phyloP scores from a whole-genome alignment of 1,140 invertebrate genomes.

The Palaemon carinicauda region DNA sequence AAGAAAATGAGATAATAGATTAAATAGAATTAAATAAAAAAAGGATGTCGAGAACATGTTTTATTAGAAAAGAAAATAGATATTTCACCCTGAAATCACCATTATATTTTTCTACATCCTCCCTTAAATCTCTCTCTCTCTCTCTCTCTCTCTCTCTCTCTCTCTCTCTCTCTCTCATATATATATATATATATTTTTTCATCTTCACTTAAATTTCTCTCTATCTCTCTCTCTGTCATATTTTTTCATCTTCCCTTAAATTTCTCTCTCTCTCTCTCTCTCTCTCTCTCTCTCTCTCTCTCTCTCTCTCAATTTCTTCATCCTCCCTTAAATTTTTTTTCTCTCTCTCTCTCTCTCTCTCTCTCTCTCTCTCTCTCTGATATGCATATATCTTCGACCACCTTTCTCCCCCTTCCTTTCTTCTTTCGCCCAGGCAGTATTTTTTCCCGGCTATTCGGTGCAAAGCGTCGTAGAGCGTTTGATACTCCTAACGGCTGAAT shows the following conservation, averaged over 20 bases:
- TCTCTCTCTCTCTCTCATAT: neutral
- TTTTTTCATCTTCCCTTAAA: no score
- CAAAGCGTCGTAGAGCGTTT: neutral
- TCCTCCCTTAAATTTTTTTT: neutral
- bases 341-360: slow-evolving; percentile 19
- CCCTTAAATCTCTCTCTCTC: neutral
- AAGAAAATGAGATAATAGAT: no score
- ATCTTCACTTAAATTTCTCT: neutral
- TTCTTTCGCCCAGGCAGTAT: no score
- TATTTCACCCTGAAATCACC: neutral
- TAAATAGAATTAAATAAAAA: no score
- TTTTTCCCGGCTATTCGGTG: no score
- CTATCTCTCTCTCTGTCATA: slow-evolving; percentile 14
- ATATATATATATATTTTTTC: neutral
- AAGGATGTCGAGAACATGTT: neutral
- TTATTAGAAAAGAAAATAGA: neutral
- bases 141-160: slow-evolving; percentile 19
- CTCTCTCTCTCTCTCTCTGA: neutral
- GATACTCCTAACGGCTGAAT: neutral
- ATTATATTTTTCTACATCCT: neutral
- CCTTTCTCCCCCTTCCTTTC: no score
- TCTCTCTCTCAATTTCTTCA: neutral
- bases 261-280: neutral
- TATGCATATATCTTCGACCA: no score
- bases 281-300: no score